Percentiles rank a stretch among this genome's conserved stretches.
These are phyloP conservation scores for Monopis laevigella DNA, from an alignment of 2,888 invertebrate genomes.

Conservation along the genomic window DNA sequence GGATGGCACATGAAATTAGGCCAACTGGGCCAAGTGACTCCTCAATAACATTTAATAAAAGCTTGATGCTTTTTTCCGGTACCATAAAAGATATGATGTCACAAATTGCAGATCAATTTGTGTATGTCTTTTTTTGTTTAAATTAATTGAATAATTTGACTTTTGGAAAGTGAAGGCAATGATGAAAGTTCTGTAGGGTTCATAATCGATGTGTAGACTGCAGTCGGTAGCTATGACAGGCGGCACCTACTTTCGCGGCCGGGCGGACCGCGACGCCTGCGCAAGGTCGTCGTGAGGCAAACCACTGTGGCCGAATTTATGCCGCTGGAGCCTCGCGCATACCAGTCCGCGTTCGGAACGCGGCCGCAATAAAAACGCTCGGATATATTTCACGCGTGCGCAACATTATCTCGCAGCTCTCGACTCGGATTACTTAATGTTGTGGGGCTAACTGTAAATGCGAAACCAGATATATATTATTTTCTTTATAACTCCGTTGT, in stretches of 20 bases:
- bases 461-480: constrained; percentile 58
- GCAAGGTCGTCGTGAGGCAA: constrained; percentile 64
- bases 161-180: constrained; percentile 11
- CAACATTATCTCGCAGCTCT: constrained; percentile 61
- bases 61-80: too few relatives aligned
- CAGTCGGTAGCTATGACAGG: constrained; percentile 26
- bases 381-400: constrained; percentile 66
- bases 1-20: too few relatives aligned
- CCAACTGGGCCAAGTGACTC: too few relatives aligned
- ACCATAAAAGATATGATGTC: too few relatives aligned
- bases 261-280: constrained; percentile 18
- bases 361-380: constrained; percentile 37
- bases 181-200: constrained; percentile 29
- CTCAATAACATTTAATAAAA: too few relatives aligned
- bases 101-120: too few relatives aligned
- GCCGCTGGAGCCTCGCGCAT: constrained; percentile 46
- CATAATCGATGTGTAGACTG: constrained; percentile 25
- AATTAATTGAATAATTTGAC: constrained; percentile 15
- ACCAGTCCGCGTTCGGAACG: constrained; percentile 27
- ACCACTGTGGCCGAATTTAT: constrained; percentile 61
- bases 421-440: constrained; percentile 64
- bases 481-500: constrained; percentile 54
- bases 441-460: constrained; percentile 56
- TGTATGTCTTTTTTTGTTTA: constrained; percentile 7
- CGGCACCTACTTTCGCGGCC: constrained; percentile 27